These are phyloP conservation scores for Synanthedon formicaeformis DNA, from an alignment of 2,888 invertebrate species.

Conservation along the genomic window DNA sequence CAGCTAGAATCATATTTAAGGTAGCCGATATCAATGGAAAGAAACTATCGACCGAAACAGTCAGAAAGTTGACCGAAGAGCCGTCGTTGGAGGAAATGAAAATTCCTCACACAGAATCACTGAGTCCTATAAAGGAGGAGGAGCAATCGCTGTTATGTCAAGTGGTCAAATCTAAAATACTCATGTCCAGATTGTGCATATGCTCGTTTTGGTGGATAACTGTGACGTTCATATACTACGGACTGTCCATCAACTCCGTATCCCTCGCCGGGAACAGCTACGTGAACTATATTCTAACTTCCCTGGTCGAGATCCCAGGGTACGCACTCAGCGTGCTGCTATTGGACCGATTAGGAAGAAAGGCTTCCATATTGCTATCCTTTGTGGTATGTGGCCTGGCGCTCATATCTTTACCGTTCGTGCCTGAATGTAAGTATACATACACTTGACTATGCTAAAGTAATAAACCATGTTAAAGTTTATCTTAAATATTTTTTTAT, in stretches of 20 bases:
- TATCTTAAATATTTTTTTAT: neutral
- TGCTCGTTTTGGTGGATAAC: conserved; percentile 87
- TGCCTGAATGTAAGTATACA: conserved; percentile 58
- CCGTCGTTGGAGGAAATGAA: neutral
- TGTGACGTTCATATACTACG: conserved; percentile 83
- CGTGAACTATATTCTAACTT: conserved; percentile 78
- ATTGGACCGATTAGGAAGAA: conserved; percentile 71
- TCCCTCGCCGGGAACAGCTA: conserved; percentile 81
- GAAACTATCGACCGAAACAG: conserved; percentile 41
- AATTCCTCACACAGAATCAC: neutral
- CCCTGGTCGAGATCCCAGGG: conserved; percentile 75
- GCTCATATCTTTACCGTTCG: conserved; percentile 70
- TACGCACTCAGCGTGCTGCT: conserved; percentile 69
- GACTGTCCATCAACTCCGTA: conserved; percentile 82
- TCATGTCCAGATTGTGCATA: conserved; percentile 67
- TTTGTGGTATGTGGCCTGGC: conserved; percentile 71
- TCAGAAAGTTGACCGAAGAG: conserved; percentile 23
- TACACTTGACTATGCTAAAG: neutral
- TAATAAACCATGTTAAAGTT: neutral
- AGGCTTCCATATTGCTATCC: conserved; percentile 67
- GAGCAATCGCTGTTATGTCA: conserved; percentile 27
- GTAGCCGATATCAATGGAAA: conserved; percentile 56
- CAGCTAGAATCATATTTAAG: conserved; percentile 58
- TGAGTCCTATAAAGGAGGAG: neutral
- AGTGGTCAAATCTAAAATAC: conserved; percentile 59